Base-by-base conservation (phyloP, 1,140 invertebrate genomes). In the Manduca sexta region DNA sequence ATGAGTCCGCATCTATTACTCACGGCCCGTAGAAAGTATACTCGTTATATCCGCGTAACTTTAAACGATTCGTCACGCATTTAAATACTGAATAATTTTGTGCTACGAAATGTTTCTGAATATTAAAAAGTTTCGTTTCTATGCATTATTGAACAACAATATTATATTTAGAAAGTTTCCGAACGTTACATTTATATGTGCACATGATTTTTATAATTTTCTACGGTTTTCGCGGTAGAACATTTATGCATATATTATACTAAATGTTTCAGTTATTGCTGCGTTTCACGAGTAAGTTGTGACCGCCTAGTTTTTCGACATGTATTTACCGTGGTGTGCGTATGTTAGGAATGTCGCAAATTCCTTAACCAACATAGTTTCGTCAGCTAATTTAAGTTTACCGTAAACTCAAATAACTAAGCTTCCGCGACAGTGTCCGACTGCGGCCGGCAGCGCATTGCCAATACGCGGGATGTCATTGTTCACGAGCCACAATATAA, bases 401-500 rank as follows among this genome's bases (percentile, higher is more conserved):
- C 77, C 75, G 80, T 84, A 83, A 76, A 63, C 48, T 63, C 54
- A 63, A 54, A 43, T 14, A 55, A 44, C 45, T 52, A 45, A 48
- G 74, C 71, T 78, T 76, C 74, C 70, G 74, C 69, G 46, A 51
- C 60, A 39, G 42, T n/a, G n/a, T 60, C 33, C 34, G 43, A 49
- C 49, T 55, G 54, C 46, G 62, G 52, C 64, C 49, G 56, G 54
- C 49, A 54, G 17, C 26, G 43, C 54, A 56, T 56, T 59, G 46
- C 58, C 60, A 64, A 58, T 64, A 55, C 41, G 55, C 43, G 45
- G 44, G 70, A 70, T 70, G 60, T 69, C 67, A 74, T 84, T 81
- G 76, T 79, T 74, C 61, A 53, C 61, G 55, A 57, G 73, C 76
- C 80, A 57, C 76, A 80, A 74, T 74, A 79, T 84, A 84, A 84